Percentiles rank a stretch among this genome's conserved stretches.
Conservation (phyloP, 2,888 invertebrate genomes). For the Odontomyia ornata region DNA sequence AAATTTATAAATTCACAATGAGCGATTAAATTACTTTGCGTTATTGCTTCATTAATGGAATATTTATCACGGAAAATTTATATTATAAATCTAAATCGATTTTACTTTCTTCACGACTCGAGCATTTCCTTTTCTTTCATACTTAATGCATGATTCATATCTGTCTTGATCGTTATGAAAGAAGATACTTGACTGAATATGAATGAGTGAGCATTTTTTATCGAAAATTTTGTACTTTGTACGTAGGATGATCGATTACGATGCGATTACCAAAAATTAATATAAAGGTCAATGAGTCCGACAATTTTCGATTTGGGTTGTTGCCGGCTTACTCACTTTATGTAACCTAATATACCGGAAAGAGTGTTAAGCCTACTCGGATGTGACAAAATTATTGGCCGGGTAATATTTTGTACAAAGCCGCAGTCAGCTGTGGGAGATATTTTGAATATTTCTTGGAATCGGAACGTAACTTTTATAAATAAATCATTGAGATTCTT, state of each 20-base stretch:
- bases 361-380: conserved; percentile 27
- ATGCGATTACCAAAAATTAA: neutral
- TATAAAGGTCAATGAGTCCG: conserved; percentile 3
- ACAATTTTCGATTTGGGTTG: neutral
- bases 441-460: too few relatives aligned
- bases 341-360: conserved; percentile 31
- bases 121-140: neutral
- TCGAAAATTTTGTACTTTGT: neutral
- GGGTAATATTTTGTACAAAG: too few relatives aligned
- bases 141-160: conserved; percentile 15
- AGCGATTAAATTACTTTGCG: too few relatives aligned
- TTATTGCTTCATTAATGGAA: too few relatives aligned
- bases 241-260: conserved; percentile 9
- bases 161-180: conserved; percentile 1
- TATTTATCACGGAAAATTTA: too few relatives aligned
- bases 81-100: neutral
- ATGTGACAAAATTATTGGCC: conserved; percentile 4
- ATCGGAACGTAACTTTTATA: too few relatives aligned
- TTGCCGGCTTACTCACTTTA: neutral
- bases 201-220: neutral
- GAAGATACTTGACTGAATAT: conserved; percentile 20
- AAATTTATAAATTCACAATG: too few relatives aligned
- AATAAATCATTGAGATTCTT: too few relatives aligned
- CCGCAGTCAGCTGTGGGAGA: too few relatives aligned
- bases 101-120: neutral